Conservation (phyloP, 2,888 invertebrate species). For the Callosobruchus maculatus region DNA sequence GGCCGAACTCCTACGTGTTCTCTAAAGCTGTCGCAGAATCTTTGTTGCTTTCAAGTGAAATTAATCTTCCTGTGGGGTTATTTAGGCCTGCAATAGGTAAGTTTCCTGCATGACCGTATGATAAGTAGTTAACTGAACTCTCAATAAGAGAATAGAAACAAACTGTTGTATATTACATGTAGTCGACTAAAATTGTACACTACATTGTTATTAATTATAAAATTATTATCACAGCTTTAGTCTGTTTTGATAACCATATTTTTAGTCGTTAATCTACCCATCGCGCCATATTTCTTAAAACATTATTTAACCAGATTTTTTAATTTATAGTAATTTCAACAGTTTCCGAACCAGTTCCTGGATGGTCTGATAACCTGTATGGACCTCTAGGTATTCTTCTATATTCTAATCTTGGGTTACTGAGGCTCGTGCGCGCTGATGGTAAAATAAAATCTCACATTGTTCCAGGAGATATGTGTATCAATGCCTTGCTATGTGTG, state of each 20-base stretch:
- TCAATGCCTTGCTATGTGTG: slow-evolving; percentile 45
- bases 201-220: no score
- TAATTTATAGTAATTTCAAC: slow-evolving; percentile 45
- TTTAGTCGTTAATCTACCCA: no score
- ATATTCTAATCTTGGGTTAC: slow-evolving; percentile 55
- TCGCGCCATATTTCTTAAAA: no score
- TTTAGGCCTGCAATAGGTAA: slow-evolving; percentile 62
- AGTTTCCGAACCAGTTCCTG: slow-evolving; percentile 51
- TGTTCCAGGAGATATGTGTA: slow-evolving; percentile 45
- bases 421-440: slow-evolving; percentile 42
- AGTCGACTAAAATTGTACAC: no score
- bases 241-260: no score
- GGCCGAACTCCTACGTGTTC: slow-evolving; percentile 66
- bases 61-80: slow-evolving; percentile 57
- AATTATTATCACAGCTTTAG: no score
- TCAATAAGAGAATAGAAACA: no score
- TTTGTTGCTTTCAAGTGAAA: slow-evolving; percentile 52
- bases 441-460: slow-evolving; percentile 36
- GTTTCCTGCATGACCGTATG: no score
- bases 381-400: slow-evolving; percentile 50
- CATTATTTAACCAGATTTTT: neutral
- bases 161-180: no score
- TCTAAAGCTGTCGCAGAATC: slow-evolving; percentile 66
- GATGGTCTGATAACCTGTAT: slow-evolving; percentile 65
- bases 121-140: no score